Evolutionary conservation across 2,797 vertebrate species (phyloP), one percentile per base, ranked within the genome.

Genomic region (Chromobotia macracanthus): DNA sequence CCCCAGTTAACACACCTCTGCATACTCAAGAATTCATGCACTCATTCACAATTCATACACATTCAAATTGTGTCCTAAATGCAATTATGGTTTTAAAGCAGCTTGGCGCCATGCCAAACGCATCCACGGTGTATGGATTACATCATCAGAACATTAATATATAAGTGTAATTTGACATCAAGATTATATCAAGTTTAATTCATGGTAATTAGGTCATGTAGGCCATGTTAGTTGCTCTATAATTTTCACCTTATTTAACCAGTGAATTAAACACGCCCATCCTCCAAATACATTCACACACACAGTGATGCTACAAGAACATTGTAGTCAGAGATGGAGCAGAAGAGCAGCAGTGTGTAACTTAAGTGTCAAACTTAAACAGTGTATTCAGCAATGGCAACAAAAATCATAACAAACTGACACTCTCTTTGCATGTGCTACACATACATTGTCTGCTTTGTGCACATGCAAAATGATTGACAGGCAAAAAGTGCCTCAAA

Each of bases 41-140:
- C 60, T 53, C 61, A 23, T 65, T 51, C n/a, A 51, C 18, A 38
- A 13, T 74, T 74, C 23, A 38, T 53, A 25, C 48, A 53, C n/a
- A 10, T 51, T 70, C 12, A 70, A 1, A 15, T 69, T 28, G 25
- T 55, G n/a, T 55, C n/a, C 3, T 51, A 18, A 16, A 51, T 51
- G 50, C 38, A 51, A 51, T 18, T 51, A 50, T 48, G 15, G 18
- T 46, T 18, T 18, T 18, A 70, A 69, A 53, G 48, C 25, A 35
- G 3, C 55, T 23, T 19, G 55, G 23, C 55, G 11, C 31, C 18
- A 31, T 10, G 5, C 8, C 25, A 64, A 75, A 64, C 13, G 23
- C 21, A 69, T 18, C 67, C 50, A 31, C 51, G 6, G 5, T 48
- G 28, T 35, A 51, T 0, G 1, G 8, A 51, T 53, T 50, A 0